Base-by-base conservation (phyloP, 2,888 invertebrate genomes). In the Apodemia mormo region DNA sequence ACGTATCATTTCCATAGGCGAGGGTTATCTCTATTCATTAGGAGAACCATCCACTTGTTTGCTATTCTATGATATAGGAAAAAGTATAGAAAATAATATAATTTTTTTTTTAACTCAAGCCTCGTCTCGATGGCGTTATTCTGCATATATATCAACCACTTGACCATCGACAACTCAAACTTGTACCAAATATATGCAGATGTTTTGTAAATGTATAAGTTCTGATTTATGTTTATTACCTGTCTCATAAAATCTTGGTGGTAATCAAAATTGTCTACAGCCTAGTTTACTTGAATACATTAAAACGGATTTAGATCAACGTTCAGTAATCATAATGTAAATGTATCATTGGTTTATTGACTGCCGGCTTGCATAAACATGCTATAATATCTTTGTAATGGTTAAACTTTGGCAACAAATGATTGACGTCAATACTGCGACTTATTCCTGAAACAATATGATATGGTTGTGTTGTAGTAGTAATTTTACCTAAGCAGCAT, bases 321-420 rank as follows among this genome's bases (percentile, higher is more conserved):
- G 33, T 64, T n/a, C 33, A 37, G 61, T 54, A 54, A 7, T 37
- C 61, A 14, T 61, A 70, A 67, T 67, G 58, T 65, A 71, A 73
- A 72, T 70, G 54, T 68, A 67, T 67, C 45, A 61, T 61, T 61
- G 67, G 68, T 76, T 74, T 77, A 76, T 74, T 74, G 75, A 73
- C 75, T 72, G 74, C 72, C 73, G 73, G 78, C 78, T 77, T 75
- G 76, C 74, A 72, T 73, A 72, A 73, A 66, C 73, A 70, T 67
- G 70, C 72, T 73, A 69, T 65, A 71, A 74, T 65, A 76, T 76
- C 74, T 76, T 73, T 71, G 73, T 68, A 70, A 68, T 69, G 65
- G 70, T 70, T 49, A 65, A 71, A 76, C 72, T 74, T 72, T 71
- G 72, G 71, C 74, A 72, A 68, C 76, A 75, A 76, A 75, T 64